Evolutionary conservation across 2,113 vertebrate genomes (phyloP), one percentile per base, ranked within the genome.

Genomic region (Periophthalmodon schlosseri): DNA sequence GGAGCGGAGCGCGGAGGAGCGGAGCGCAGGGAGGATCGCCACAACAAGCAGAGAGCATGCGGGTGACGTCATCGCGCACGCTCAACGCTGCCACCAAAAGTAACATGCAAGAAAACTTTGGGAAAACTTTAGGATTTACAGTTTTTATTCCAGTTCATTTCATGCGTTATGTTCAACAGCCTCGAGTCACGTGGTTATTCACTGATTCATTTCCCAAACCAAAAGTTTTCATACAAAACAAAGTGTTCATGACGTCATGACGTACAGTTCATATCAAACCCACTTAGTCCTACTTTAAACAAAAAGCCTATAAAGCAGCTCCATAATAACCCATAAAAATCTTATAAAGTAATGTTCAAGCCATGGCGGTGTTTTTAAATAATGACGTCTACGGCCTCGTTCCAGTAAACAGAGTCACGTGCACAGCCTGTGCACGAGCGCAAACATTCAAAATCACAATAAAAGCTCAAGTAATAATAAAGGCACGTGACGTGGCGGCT

Each of bases 1-100:
- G 74, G 76, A 49, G 74, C 79, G n/a, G 64, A 15, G 33, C 15
- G 63, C 33, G 34, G 63, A 34, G 64, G 21, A 14, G 56, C 56
- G 56, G 33, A 24, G 15, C 77, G 24, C 77, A 76, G 57, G 70
- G 79, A 58, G 66, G 74, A 56, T 79, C 89, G 89, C 84, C 81
- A 84, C 84, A 83, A 83, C 84, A 82, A 75, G 79, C 67, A 2
- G 77, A 58, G 70, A 83, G 73, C 74, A 23, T 49, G n/a, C 12
- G 33, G 46, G 50, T 94, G 91, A 94, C 89, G 93, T 92, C 88
- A 95, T 84, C 77, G 71, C 90, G 90, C 69, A 85, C 7, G 3
- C 21, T 66, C 44, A 50, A 85, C 84, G 87, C 86, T 33, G 2
- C 47, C 20, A 56, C n/a, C 8, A 20, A 77, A 86, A 88, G 68